Base-by-base conservation (phyloP, 1,140 invertebrate genomes). In the Sesamia nonagrioides region DNA sequence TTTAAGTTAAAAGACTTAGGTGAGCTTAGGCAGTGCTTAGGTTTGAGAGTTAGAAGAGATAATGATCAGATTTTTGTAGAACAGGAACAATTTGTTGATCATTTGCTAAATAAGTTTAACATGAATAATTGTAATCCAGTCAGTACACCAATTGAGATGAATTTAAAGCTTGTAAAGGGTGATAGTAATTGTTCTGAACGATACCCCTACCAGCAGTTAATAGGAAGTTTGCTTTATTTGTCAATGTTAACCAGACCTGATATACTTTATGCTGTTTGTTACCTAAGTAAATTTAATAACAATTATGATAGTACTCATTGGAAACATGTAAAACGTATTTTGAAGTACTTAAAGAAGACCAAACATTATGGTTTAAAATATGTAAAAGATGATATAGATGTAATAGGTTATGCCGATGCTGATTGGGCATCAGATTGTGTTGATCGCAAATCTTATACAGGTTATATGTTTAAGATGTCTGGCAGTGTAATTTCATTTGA, bases 41-140 rank as follows among this genome's bases (percentile, higher is more conserved):
- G 82, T 63, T 74, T 80, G 76, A 78, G 74, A 21, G 72, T 83
- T 37, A 78, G 27, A 60, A 71, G 35, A n/a, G 18, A 83, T 40
- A 82, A 77, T n/a, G 40, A 77, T 69, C 17, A 37, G 13, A 77
- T 77, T 54, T 68, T 48, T 77, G 63, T 77, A 17, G 73, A 82
- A 66, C 78, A 82, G 37, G 63, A 79, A 60, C 40, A 77, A 73
- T 82, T 79, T 77, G 54, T 82, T 45, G 77, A 82, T 42, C 35
- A 66, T 66, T 42, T 66, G 35, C 45, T 66, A n/a, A 66, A 66
- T 18, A 66, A 40, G 35, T 71, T 71, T 17, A 52, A 52, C 54
- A 52, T 71, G 66, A 69, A 27, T 15, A 15, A 50, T 69, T 48
- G 66, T 48, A 69, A 69, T 13, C 17, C 45, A 33, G 66, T 68